A percentile compares a stretch with the other conserved stretches of the same genome.
Conservation (phyloP, 2,888 invertebrate species). For the Microctonus brassicae region DNA sequence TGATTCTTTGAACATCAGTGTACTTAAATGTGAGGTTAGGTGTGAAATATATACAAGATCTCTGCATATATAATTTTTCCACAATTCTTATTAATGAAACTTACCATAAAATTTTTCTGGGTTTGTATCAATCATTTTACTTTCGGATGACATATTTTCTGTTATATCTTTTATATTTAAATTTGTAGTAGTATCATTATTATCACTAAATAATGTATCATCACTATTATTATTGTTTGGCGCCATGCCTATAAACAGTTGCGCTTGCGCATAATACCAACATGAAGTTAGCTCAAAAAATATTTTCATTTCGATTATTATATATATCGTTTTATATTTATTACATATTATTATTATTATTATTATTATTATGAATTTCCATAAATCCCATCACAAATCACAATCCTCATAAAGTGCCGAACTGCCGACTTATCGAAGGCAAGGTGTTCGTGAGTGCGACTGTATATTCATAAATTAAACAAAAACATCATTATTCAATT, state of each 20-base stretch:
- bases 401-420: too few species aligned
- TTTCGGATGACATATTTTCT: conserved; percentile 41
- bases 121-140: conserved; percentile 38
- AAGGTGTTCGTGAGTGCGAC: too few species aligned
- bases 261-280: not conserved
- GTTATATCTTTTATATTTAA: conserved; percentile 31
- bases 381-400: too few species aligned
- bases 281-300: not conserved
- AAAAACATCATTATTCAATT: too few species aligned
- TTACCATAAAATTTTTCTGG: conserved; percentile 55
- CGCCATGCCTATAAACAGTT: conserved; percentile 44
- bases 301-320: too few species aligned
- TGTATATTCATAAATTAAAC: too few species aligned
- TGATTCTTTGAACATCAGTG: not conserved
- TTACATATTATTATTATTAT: too few species aligned
- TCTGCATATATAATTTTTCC: not conserved
- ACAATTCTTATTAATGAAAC: conserved; percentile 39
- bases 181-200: conserved; percentile 36
- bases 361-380: too few species aligned
- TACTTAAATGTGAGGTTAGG: conserved; percentile 22
- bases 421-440: too few species aligned
- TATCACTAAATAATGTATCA: too few species aligned
- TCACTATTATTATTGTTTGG: conserved; percentile 41
- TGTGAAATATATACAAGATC: not conserved
- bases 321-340: too few species aligned